Evolutionary conservation across 1,140 invertebrate genomes (phyloP), one percentile per base, ranked within the genome.

Genomic region (Coelopa frigida): DNA sequence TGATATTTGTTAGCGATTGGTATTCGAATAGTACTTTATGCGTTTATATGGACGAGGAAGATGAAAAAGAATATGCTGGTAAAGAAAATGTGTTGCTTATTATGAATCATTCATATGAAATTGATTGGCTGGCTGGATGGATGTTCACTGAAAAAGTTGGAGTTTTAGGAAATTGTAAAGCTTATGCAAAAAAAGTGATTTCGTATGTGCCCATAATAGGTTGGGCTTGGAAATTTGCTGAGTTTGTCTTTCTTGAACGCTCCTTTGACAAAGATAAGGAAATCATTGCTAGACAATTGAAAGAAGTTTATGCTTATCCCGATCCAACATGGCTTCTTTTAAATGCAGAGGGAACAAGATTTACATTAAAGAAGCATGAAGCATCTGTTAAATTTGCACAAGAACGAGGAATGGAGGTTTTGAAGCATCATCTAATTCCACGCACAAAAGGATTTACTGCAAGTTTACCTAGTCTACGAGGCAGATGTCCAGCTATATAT

Each of bases 61-160:
- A 91, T 53, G 83, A 82, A 61, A 74, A 85, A 4, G 82, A 85
- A 67, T 82, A 80, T 70, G 84, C 83, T 70, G 90, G 89, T 10
- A 85, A 87, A 51, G 91, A 96, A 63, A 90, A 96, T 74, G 85
- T 81, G 12, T 81, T 91, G 57, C 77, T 92, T 23, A 73, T 97
- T 22, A 93, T 97, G 87, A 97, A 98, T 71, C 94, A 98, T 64
- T 83, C 81, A 41, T 97, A 92, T 72, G 94, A 98, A 75, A 82
- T 94, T 44, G 94, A 98, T 68, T 98, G 94, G 90, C 70, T 95
- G 0, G 80, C 88, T 57, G 88, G 89, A 31, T 94, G 89, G 88
- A 79, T 91, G 54, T 79, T 89, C 50, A 84, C 82, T 62, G 89
- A 94, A 51, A 78, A 84, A 54, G 71, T 85, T 54, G 61, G 73